Conservation (phyloP, 1,140 invertebrate genomes). For the Brachionus rotundiformis region DNA sequence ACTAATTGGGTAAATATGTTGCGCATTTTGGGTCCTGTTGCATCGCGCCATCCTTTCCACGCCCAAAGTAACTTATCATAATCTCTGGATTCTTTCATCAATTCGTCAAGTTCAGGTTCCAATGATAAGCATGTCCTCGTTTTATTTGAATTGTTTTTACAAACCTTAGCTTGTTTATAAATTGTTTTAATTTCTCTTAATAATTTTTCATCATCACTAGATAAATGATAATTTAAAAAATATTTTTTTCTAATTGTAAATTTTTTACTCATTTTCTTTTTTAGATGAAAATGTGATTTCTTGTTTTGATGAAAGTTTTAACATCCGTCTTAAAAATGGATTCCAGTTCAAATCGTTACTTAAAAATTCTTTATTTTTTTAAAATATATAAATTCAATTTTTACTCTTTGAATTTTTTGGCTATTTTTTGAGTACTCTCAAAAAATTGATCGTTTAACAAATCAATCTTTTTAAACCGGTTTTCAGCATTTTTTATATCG, state of each 20-base stretch:
- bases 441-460: not conserved
- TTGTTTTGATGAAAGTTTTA: not conserved
- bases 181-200: conserved; percentile 53
- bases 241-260: conserved; percentile 11
- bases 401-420: conserved; percentile 23
- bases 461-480: not conserved
- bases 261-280: conserved; percentile 28
- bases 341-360: conserved; percentile 14
- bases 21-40: conserved; percentile 54
- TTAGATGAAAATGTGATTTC: not conserved
- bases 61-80: conserved; percentile 55
- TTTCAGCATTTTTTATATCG: not conserved
- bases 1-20: conserved; percentile 55
- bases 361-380: not conserved
- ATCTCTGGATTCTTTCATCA: conserved; percentile 56
- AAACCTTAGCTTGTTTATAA: conserved; percentile 56
- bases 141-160: conserved; percentile 18
- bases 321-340: not conserved
- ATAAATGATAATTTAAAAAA: not conserved
- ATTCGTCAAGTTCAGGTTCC: conserved; percentile 55
- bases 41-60: conserved; percentile 53
- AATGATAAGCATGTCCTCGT: conserved; percentile 51
- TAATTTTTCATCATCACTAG: not conserved
- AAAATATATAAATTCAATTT: not conserved
- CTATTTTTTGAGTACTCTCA: not conserved